Evolutionary conservation across 2,797 vertebrate species (phyloP).

Genomic region (Crocidura indochinensis): DNA sequence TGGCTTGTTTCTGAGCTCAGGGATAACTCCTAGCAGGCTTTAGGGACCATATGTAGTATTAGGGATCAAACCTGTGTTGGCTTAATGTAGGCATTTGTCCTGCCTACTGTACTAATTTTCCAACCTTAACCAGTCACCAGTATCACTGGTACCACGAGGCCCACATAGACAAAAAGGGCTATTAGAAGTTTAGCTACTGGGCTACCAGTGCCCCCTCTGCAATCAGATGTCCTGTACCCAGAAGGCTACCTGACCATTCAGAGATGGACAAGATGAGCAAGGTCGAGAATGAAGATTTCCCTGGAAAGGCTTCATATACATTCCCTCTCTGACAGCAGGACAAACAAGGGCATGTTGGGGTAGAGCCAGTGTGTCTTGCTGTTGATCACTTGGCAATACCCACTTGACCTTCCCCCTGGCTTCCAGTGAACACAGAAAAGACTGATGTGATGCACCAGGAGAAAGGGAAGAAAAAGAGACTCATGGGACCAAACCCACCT

Average conservation of each 20-base stretch:
- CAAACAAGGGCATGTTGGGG: not conserved
- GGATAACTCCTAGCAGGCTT: no score
- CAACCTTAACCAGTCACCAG: no score
- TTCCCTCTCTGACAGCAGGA: not conserved
- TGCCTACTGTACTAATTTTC: no score
- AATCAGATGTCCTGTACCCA: not conserved
- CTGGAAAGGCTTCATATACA: not conserved
- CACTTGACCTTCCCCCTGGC: not conserved
- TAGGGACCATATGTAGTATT: no score
- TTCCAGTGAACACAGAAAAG: not conserved
- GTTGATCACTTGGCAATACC: not conserved
- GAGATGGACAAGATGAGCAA: not conserved
- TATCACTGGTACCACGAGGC: not conserved
- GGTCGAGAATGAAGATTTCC: not conserved
- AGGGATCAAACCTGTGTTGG: no score
- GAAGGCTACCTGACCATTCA: not conserved
- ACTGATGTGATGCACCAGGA: not conserved
- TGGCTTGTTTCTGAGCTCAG: no score
- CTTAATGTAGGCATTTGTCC: no score
- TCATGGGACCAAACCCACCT: not conserved
- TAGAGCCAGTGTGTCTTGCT: no score
- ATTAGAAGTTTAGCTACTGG: not conserved
- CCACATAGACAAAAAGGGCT: not conserved
- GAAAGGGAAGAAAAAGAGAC: slow-evolving; percentile 38
- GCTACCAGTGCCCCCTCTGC: not conserved